Percentiles rank a stretch among this genome's conserved stretches.
Evolutionary conservation across 1,140 invertebrate genomes (phyloP).

Genomic region (Augochlora pura): DNA sequence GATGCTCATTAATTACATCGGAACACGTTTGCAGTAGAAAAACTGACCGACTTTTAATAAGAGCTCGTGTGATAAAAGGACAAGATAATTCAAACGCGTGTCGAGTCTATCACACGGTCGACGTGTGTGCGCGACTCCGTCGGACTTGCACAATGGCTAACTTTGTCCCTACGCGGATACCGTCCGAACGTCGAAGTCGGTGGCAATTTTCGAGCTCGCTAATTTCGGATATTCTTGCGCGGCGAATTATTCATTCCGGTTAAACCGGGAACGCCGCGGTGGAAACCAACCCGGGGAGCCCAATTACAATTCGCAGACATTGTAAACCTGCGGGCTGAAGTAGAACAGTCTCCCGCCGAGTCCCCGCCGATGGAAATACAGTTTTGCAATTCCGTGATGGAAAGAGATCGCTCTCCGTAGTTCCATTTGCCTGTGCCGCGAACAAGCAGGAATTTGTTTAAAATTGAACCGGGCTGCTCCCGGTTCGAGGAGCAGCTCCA

Average conservation of each 20-base stretch:
- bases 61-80: too few species aligned
- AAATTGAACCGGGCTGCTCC: neutral
- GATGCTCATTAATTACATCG: too few species aligned
- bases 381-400: neutral
- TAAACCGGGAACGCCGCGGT: neutral
- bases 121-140: too few species aligned
- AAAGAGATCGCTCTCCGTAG: neutral
- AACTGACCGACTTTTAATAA: too few species aligned
- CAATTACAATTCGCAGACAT: neutral
- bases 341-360: neutral
- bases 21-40: too few species aligned
- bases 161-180: too few species aligned
- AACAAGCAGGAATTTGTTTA: conserved; percentile 10
- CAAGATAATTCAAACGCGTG: too few species aligned
- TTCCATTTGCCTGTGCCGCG: too few species aligned
- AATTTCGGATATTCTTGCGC: neutral
- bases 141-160: too few species aligned
- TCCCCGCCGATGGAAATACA: neutral
- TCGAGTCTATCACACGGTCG: too few species aligned
- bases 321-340: neutral
- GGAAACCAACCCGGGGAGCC: neutral
- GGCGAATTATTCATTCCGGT: neutral
- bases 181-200: neutral
- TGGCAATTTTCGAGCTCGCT: neutral
- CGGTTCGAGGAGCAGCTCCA: neutral